A percentile compares a stretch with the other conserved stretches of the same genome.
Evolutionary conservation across 35 echinoderm and acorn worm genomes (phyloP).

Genomic region (Amphiura filiformis): DNA sequence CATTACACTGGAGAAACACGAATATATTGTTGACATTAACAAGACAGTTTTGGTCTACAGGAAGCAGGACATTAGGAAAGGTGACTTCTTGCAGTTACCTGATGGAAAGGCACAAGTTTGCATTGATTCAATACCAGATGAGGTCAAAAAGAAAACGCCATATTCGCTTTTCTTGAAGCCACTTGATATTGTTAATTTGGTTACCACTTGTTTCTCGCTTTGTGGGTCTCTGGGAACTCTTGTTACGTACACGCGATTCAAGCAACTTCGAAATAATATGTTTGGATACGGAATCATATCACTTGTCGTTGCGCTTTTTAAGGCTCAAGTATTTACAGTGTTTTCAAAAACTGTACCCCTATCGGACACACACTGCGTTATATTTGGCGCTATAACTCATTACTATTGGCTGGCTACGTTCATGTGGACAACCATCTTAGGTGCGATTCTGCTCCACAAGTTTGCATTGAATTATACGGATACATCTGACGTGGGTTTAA

Average conservation of each 20-base stretch:
- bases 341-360: not conserved
- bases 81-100: not conserved
- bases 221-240: not conserved
- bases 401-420: not conserved
- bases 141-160: not conserved
- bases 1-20: not conserved
- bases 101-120: not conserved
- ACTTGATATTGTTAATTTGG: not conserved
- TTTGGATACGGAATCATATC: not conserved
- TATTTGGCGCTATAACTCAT: not conserved
- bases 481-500: not conserved
- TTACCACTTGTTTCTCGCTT: not conserved
- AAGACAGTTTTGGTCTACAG: not conserved
- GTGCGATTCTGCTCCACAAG: not conserved
- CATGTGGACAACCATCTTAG: not conserved
- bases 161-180: not conserved
- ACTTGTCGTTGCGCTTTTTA: not conserved
- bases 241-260: not conserved
- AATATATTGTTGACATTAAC: not conserved
- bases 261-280: not conserved
- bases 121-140: not conserved
- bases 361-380: not conserved
- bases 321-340: not conserved
- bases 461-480: not conserved
- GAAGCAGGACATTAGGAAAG: not conserved